Percentiles rank a stretch among this genome's conserved stretches.
Evolutionary conservation across 2,888 invertebrate species (phyloP).

Genomic region (Drosophila antonietae): DNA sequence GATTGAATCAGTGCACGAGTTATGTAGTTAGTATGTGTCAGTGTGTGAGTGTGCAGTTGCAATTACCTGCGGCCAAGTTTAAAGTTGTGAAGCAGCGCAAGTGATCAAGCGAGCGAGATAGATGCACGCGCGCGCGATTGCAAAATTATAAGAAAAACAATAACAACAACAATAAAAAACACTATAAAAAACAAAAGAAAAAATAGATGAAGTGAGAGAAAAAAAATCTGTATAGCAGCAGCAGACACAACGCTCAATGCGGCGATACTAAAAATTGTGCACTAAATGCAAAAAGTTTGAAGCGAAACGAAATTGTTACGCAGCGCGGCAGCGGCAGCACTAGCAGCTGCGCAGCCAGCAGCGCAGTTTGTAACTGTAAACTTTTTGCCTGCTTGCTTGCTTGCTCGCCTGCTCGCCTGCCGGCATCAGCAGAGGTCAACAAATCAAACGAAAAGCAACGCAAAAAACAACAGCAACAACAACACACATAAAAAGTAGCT

Average conservation of each 20-base stretch:
- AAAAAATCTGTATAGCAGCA: constrained; percentile 31
- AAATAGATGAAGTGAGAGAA: constrained; percentile 6
- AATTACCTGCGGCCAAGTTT: constrained; percentile 47
- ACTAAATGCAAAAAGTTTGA: constrained; percentile 44
- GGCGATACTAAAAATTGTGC: constrained; percentile 59
- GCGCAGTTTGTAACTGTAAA: constrained; percentile 47
- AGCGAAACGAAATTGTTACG: constrained; percentile 35
- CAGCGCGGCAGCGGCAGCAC: not conserved
- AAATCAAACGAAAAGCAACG: constrained; percentile 11
- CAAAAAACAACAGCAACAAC: constrained; percentile 11
- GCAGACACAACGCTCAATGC: constrained; percentile 58
- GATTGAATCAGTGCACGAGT: not conserved
- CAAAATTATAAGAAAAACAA: constrained; percentile 14
- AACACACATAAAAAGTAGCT: not conserved
- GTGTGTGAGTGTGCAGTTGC: constrained; percentile 17
- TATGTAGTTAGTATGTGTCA: not conserved
- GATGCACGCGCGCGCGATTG: constrained; percentile 1
- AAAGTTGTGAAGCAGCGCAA: constrained; percentile 21
- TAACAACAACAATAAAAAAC: not conserved
- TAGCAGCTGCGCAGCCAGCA: constrained; percentile 27
- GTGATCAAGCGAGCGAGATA: constrained; percentile 1
- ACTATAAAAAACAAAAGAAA: constrained; percentile 3
- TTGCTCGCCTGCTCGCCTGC: constrained; percentile 7
- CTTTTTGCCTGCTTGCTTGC: constrained; percentile 26
- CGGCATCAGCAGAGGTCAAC: constrained; percentile 41